Evolutionary conservation across 1,140 invertebrate species (phyloP), one percentile per base, ranked within the genome.

Genomic region (Phymastichus coffea): DNA sequence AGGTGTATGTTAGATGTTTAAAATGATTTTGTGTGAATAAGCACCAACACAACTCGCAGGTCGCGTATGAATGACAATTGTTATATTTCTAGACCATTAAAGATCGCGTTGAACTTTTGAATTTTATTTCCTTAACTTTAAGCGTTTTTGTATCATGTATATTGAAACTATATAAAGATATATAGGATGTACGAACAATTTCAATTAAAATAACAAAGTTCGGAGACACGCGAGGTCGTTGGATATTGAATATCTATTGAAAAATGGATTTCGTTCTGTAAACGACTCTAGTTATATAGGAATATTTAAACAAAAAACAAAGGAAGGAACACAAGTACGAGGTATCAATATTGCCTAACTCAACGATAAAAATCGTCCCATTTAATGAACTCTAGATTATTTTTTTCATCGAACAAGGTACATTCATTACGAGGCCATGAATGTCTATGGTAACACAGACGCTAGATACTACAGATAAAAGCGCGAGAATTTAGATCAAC

Each of bases 81-180:
- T 15, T 47, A 4, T 8, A n/a, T 55, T 49, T 23, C 22, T 35
- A 38, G 0, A 55, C 14, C 12, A 35, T 20, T 4, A 22, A 46
- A 14, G 37, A 28, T 40, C 17, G 9, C n/a, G 19, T 30, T 10
- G 28, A 20, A 9, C 23, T 43, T 33, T 43, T 35, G 20, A 44
- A n/a, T 38, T 8, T 30, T 17, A 54, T 28, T 28, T 23, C 57
- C 37, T 54, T 20, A 38, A 4, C 46, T 40, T 53, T 12, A 62
- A 8, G 52, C 20, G 46, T 33, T 23, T 30, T 38, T 47, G 15
- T 48, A 40, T 54, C 25, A 51, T 35, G 19, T 17, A 63, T 52
- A 47, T 33, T 55, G 44, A 33, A 30, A 63, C 28, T 56, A 37
- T 44, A 15, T 44, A 46, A 63, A 62, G 61, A 54, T 25, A 7